Evolutionary conservation across 2,888 invertebrate species (phyloP).

Genomic region (Metalampra italica): DNA sequence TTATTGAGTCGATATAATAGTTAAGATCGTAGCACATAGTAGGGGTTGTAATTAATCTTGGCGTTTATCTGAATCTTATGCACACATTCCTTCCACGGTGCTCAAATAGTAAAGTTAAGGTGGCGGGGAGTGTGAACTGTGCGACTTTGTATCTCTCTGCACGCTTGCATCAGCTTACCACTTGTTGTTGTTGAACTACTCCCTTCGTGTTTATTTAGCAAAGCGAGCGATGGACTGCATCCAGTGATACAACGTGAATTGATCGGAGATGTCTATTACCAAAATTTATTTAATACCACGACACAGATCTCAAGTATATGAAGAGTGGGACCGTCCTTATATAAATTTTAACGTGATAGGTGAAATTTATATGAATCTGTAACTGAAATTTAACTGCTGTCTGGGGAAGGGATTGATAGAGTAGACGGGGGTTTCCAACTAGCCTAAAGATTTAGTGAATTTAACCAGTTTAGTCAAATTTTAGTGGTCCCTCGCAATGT

Average conservation of each 20-base stretch:
- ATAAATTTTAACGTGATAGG: slow-evolving; percentile 66
- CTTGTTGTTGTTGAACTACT: slow-evolving; percentile 7
- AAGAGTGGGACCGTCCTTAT: slow-evolving; percentile 77
- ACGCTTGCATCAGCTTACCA: slow-evolving; percentile 24
- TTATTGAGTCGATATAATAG: slow-evolving; percentile 1
- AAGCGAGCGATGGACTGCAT: slow-evolving; percentile 33
- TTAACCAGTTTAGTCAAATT: slow-evolving; percentile 61
- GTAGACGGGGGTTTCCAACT: slow-evolving; percentile 50
- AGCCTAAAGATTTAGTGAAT: slow-evolving; percentile 64
- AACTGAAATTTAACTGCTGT: slow-evolving; percentile 24
- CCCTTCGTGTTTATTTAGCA: neutral
- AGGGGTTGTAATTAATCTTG: slow-evolving; percentile 26
- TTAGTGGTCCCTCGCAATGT: slow-evolving; percentile 56
- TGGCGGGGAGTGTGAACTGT: slow-evolving; percentile 28
- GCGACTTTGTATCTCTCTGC: slow-evolving; percentile 13
- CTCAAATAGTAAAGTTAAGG: slow-evolving; percentile 71
- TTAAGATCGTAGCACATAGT: slow-evolving; percentile 12
- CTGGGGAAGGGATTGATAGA: slow-evolving; percentile 33
- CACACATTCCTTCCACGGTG: slow-evolving; percentile 85
- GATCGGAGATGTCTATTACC: slow-evolving; percentile 44
- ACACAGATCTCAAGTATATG: slow-evolving; percentile 70
- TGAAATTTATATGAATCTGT: slow-evolving; percentile 44
- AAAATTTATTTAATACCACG: slow-evolving; percentile 50
- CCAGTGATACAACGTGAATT: slow-evolving; percentile 62
- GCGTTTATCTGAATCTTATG: slow-evolving; percentile 54